These are phyloP conservation scores for Schizopygopsis malacanthus DNA, from an alignment of 2,797 vertebrate genomes.

Conservation along the genomic window DNA sequence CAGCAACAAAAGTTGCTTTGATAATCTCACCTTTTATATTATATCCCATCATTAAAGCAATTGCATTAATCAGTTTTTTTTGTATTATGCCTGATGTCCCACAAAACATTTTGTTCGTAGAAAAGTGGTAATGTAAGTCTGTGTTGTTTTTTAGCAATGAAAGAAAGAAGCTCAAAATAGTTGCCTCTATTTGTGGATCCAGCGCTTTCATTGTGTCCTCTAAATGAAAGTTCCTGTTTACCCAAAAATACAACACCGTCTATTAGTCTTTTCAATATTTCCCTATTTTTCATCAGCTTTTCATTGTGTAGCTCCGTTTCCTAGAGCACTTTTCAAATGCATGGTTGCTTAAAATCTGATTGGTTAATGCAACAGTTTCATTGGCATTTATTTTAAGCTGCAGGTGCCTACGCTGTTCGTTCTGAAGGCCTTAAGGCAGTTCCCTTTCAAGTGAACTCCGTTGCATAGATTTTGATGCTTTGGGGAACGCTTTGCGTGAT, in stretches of 20 bases:
- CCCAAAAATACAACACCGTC: constrained; percentile 42
- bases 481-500: no score
- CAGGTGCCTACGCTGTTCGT: no score
- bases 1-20: constrained; percentile 36
- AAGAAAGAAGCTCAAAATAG: not conserved
- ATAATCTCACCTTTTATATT: constrained; percentile 33
- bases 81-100: not conserved
- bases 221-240: not conserved
- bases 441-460: no score
- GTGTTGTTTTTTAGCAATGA: not conserved
- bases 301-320: not conserved
- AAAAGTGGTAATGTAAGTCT: not conserved
- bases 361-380: not conserved
- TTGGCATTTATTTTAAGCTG: no score
- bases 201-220: not conserved
- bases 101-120: not conserved
- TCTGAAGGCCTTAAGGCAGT: not conserved
- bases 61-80: not conserved
- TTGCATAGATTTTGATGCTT: no score
- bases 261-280: constrained; percentile 50
- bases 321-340: constrained; percentile 29
- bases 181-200: not conserved
- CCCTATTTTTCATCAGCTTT: constrained; percentile 54
- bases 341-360: constrained; percentile 31
- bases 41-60: not conserved